A percentile compares a stretch with the other conserved stretches of the same genome.
phyloP scores from a whole-genome alignment of 1,140 invertebrate genomes.

The Oryzaephilus surinamensis region DNA sequence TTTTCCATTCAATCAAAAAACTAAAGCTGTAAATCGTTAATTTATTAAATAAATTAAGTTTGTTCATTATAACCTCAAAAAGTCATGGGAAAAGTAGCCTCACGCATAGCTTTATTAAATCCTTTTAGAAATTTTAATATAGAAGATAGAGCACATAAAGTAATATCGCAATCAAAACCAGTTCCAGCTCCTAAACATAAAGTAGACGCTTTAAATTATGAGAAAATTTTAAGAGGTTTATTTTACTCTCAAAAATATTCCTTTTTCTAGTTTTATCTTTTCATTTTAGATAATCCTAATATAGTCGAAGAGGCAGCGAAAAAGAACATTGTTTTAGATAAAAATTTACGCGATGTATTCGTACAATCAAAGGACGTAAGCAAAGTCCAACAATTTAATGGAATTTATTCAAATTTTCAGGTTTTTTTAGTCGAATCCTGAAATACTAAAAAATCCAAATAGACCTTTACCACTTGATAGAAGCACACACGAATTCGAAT shows the following conservation, averaged over 20 bases:
- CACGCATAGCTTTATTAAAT: slow-evolving; percentile 33
- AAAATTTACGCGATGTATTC: slow-evolving; percentile 55
- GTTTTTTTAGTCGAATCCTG: neutral
- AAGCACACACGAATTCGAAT: slow-evolving; percentile 36
- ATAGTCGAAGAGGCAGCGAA: slow-evolving; percentile 44
- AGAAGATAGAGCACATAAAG: slow-evolving; percentile 55
- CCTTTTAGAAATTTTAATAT: slow-evolving; percentile 53
- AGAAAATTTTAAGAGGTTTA: slow-evolving; percentile 47
- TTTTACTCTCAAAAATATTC: too few species aligned
- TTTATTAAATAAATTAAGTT: too few species aligned
- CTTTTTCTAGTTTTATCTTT: too few species aligned
- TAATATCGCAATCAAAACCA: slow-evolving; percentile 57
- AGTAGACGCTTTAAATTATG: slow-evolving; percentile 46
- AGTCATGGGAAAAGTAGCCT: slow-evolving; percentile 44
- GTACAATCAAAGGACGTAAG: slow-evolving; percentile 46
- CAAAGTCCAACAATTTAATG: slow-evolving; percentile 1
- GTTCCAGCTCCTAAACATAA: slow-evolving; percentile 50
- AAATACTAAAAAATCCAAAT: slow-evolving; percentile 18
- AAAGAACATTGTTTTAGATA: slow-evolving; percentile 48
- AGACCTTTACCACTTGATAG: slow-evolving; percentile 40
- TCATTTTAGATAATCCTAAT: slow-evolving; percentile 44
- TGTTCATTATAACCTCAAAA: slow-evolving; percentile 19
- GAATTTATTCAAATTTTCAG: neutral
- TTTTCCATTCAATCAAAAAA: too few species aligned
- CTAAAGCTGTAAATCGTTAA: too few species aligned